phyloP scores from a whole-genome alignment of 2,113 vertebrate genomes.

The Saguinus imperator region DNA sequence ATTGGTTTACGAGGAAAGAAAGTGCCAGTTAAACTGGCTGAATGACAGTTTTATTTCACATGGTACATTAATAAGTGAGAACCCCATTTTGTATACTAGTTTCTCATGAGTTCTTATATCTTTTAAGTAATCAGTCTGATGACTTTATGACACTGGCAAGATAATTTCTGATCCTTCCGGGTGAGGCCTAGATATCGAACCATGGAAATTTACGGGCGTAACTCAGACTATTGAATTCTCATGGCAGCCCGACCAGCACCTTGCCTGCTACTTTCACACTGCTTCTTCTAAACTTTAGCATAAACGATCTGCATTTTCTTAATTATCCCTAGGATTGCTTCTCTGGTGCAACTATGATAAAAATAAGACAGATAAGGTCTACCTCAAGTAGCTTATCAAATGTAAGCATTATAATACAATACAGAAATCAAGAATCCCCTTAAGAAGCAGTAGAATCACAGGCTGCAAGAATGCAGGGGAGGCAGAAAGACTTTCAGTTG shows the following conservation, averaged over 20 bases:
- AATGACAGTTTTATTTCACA: slow-evolving; percentile 13
- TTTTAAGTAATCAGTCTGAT: slow-evolving; percentile 13
- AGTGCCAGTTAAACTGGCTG: neutral
- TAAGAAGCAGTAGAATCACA: neutral
- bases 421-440: neutral
- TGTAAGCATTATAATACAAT: neutral
- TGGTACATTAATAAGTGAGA: slow-evolving; percentile 1
- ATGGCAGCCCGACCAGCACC: too few relatives aligned
- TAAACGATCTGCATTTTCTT: neutral
- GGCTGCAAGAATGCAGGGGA: neutral
- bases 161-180: neutral
- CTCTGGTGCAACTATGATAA: neutral
- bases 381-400: neutral
- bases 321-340: neutral
- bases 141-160: neutral
- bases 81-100: neutral
- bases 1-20: neutral
- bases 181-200: neutral
- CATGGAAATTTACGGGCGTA: neutral
- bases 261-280: neutral
- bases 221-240: neutral
- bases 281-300: neutral
- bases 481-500: neutral
- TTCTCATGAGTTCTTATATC: neutral
- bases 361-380: neutral